phyloP scores from a whole-genome alignment of 2,888 invertebrate genomes.

The Morpho deidamia region DNA sequence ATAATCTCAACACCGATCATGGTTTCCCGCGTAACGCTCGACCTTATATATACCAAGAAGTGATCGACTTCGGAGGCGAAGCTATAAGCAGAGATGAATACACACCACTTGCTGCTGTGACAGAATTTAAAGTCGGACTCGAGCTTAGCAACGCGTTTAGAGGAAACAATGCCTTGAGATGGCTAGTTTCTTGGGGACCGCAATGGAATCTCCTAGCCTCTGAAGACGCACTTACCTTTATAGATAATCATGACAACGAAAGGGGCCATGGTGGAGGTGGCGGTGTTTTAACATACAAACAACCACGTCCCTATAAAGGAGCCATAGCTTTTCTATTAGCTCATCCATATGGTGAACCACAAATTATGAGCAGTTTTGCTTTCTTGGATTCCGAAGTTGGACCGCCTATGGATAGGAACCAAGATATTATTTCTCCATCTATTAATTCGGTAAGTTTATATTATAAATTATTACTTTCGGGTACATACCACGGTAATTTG shows the following conservation, averaged over 20 bases:
- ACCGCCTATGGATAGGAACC: slow-evolving; percentile 81
- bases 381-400: slow-evolving; percentile 81
- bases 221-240: slow-evolving; percentile 81
- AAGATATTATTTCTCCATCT: slow-evolving; percentile 80
- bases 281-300: slow-evolving; percentile 80
- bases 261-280: slow-evolving; percentile 80
- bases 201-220: slow-evolving; percentile 80
- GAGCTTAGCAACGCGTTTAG: slow-evolving; percentile 61
- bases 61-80: slow-evolving; percentile 82
- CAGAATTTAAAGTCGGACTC: slow-evolving; percentile 78
- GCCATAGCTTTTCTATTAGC: slow-evolving; percentile 91
- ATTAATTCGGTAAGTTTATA: slow-evolving; percentile 72
- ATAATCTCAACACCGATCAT: slow-evolving; percentile 79
- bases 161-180: slow-evolving; percentile 77
- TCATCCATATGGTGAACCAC: slow-evolving; percentile 49
- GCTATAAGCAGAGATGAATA: slow-evolving; percentile 73
- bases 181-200: slow-evolving; percentile 80
- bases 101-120: slow-evolving; percentile 80
- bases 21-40: slow-evolving; percentile 80
- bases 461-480: no score
- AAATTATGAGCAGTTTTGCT: slow-evolving; percentile 91
- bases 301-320: slow-evolving; percentile 82
- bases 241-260: slow-evolving; percentile 92
- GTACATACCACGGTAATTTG: no score
- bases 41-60: slow-evolving; percentile 87